Conservation (phyloP, 2,797 vertebrate genomes). For the Pseudocheirus occidentalis region DNA sequence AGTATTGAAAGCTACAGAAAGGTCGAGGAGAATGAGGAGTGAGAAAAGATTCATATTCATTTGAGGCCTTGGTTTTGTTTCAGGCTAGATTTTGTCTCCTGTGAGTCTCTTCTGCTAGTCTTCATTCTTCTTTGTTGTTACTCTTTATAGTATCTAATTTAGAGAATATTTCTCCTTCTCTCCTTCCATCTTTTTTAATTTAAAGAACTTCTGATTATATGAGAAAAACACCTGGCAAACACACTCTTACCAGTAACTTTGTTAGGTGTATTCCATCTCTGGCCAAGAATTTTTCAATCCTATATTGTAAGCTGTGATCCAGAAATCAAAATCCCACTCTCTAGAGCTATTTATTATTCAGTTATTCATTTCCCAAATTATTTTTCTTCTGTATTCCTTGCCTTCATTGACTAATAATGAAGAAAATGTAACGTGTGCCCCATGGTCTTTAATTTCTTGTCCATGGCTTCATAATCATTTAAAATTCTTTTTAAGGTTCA, state of each 20-base stretch:
- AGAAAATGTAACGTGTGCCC: background rate
- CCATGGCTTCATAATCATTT: background rate
- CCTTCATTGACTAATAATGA: background rate
- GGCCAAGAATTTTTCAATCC: background rate
- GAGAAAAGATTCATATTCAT: too few relatives aligned
- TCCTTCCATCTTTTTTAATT: too few relatives aligned
- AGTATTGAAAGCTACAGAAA: too few relatives aligned
- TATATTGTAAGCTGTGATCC: background rate
- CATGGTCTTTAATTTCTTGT: background rate
- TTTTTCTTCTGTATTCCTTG: background rate
- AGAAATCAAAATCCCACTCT: background rate
- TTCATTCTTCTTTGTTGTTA: too few relatives aligned
- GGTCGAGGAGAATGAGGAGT: too few relatives aligned
- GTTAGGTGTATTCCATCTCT: background rate
- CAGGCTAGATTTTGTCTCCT: too few relatives aligned
- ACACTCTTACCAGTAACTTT: background rate
- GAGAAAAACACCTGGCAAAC: background rate
- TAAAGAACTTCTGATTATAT: background rate
- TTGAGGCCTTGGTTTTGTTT: too few relatives aligned
- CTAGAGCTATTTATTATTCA: background rate
- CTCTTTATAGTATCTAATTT: too few relatives aligned
- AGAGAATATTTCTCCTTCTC: too few relatives aligned
- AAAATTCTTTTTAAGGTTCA: background rate
- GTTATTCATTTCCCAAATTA: background rate
- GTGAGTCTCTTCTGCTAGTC: too few relatives aligned